Evolutionary conservation across 1,140 invertebrate genomes (phyloP).

Genomic region (Diploscapter pachys): DNA sequence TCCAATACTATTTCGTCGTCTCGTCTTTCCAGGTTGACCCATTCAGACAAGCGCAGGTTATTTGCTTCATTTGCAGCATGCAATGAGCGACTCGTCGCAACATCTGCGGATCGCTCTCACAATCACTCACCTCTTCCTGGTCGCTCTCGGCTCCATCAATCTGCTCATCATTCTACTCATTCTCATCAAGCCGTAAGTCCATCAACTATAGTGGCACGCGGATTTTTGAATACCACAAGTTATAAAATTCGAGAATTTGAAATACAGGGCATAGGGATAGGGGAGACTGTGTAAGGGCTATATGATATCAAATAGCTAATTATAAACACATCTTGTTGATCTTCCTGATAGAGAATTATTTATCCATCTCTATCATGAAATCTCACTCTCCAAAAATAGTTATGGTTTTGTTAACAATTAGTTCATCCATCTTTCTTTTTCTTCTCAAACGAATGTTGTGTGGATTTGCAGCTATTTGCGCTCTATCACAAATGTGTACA

Average conservation of each 20-base stretch:
- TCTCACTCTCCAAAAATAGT: background rate
- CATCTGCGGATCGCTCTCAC: slow-evolving; percentile 48
- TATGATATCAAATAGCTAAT: background rate
- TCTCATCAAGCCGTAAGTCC: slow-evolving; percentile 38
- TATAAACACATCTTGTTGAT: background rate
- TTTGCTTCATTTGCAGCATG: slow-evolving; percentile 13
- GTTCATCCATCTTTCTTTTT: background rate
- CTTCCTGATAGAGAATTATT: background rate
- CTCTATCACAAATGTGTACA: slow-evolving; percentile 58
- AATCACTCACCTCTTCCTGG: slow-evolving; percentile 53
- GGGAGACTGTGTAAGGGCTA: no score
- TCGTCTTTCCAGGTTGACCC: no score
- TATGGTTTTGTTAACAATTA: background rate
- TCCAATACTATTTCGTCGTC: no score
- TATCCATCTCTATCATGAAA: background rate
- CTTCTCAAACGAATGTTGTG: background rate
- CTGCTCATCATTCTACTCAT: slow-evolving; percentile 53
- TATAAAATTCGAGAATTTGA: background rate
- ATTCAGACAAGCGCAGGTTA: no score
- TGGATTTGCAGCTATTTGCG: slow-evolving; percentile 46
- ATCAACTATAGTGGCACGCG: background rate
- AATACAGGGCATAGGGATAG: background rate
- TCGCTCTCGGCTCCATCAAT: slow-evolving; percentile 51
- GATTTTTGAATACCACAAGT: background rate
- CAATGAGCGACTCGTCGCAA: slow-evolving; percentile 32